Base-by-base conservation (phyloP, 2,113 vertebrate genomes). In the Sebastes schlegelii region DNA sequence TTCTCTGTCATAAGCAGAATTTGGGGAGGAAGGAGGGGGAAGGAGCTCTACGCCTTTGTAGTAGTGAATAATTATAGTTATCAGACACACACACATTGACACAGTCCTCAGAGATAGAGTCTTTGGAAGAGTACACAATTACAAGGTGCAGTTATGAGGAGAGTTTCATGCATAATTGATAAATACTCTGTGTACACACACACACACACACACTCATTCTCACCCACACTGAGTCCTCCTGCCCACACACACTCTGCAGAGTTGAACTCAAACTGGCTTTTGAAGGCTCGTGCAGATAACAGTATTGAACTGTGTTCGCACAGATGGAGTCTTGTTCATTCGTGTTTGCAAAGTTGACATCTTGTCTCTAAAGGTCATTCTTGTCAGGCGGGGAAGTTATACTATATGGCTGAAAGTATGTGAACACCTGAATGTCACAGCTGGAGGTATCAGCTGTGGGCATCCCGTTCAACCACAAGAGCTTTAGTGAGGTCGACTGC, bases 81-180 rank as follows among this genome's bases (percentile, higher is more conserved):
- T 77, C 84, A 74, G 57, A 68, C 58, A 73, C 42, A 82, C 34
- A 77, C 21, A 58, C 65, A 82, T 63, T 51, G 34, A 68, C 55
- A 69, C 10, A 64, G 60, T 42, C 83, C 80, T 58, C 26, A 5
- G 49, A 76, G 77, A 66, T 3, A 7, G n/a, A n/a, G 48, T 49
- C 65, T 75, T 75, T 82, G 68, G 78, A 66, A 48, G 61, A 67
- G 82, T 49, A 45, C 68, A 71, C 79, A 70, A 26, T 79, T 86
- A n/a, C 43, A 21, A 76, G 78, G 70, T 79, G 75, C 70, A 57
- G 75, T 23, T 75, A 64, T 69, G 49, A 76, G 43, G 66, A 68
- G 45, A 69, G 69, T 65, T 80, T 73, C 43, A 82, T 90, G 76
- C 69, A 83, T 90, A 88, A 86, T 86, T 90, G 71, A 86, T 83